Evolutionary conservation across 2,888 invertebrate genomes (phyloP).

Genomic region (Ectropis crepuscularia): DNA sequence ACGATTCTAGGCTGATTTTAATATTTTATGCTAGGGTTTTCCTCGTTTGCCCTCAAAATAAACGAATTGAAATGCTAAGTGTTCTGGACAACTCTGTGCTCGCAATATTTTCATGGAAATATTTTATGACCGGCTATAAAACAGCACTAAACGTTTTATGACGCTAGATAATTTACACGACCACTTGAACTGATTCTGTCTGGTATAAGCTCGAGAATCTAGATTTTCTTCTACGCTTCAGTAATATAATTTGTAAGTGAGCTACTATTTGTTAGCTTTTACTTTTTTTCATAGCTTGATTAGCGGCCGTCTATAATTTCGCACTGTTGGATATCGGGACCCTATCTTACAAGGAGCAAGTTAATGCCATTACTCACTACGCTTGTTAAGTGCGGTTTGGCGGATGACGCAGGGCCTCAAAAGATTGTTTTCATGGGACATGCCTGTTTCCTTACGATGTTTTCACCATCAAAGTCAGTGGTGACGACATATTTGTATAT

Average conservation of each 20-base stretch:
- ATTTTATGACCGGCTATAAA: conserved; percentile 29
- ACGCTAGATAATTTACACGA: conserved; percentile 6
- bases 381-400: too few relatives aligned
- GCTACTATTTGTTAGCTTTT: background rate
- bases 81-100: conserved; percentile 5
- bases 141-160: conserved; percentile 24
- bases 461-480: too few relatives aligned
- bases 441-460: too few relatives aligned
- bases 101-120: conserved; percentile 27
- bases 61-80: conserved; percentile 1
- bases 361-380: too few relatives aligned
- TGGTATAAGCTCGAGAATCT: background rate
- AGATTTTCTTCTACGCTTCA: background rate
- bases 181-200: background rate
- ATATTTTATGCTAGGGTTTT: background rate
- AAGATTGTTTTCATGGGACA: too few relatives aligned
- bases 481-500: too few relatives aligned
- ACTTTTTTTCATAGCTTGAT: background rate
- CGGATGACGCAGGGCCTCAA: too few relatives aligned
- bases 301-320: too few relatives aligned
- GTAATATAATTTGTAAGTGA: background rate
- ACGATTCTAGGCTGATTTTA: too few relatives aligned
- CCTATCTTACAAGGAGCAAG: too few relatives aligned
- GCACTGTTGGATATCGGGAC: too few relatives aligned
- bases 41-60: conserved; percentile 5